Evolutionary conservation across 2,113 vertebrate species (phyloP).

Genomic region (Bos indicus): DNA sequence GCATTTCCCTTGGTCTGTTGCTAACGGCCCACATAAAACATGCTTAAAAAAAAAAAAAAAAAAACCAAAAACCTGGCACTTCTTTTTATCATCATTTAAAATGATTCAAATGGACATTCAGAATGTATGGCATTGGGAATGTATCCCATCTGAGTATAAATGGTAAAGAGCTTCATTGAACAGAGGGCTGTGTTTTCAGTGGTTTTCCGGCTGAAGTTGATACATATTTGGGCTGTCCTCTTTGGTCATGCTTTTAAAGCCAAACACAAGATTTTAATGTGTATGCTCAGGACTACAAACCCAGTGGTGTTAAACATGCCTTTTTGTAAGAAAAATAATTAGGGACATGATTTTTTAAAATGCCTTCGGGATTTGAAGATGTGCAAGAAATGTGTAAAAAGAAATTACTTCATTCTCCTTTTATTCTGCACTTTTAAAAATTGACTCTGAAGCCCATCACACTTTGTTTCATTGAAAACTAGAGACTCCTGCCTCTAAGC

Average conservation of each 20-base stretch:
- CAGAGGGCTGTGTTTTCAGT: background rate
- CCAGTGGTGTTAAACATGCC: background rate
- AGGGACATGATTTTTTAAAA: background rate
- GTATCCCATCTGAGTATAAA: background rate
- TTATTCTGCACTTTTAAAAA: background rate
- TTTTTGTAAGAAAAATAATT: slow-evolving; percentile 9
- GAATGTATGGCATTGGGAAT: background rate
- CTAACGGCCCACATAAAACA: slow-evolving; percentile 74
- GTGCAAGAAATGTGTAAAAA: slow-evolving; percentile 19
- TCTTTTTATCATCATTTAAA: slow-evolving; percentile 64
- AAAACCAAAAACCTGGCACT: slow-evolving; percentile 2
- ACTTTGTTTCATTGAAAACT: slow-evolving; percentile 6
- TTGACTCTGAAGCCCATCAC: background rate
- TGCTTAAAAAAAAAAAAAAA: slow-evolving; percentile 64
- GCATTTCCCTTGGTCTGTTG: slow-evolving; percentile 74
- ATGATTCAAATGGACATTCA: slow-evolving; percentile 74
- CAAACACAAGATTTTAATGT: background rate
- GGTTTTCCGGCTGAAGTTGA: background rate
- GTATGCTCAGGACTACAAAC: background rate
- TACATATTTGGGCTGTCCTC: background rate
- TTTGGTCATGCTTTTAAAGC: slow-evolving; percentile 1
- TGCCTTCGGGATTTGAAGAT: background rate
- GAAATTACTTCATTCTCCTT: background rate
- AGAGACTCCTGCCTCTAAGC: background rate
- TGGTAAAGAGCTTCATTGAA: background rate